A percentile compares a stretch with the other conserved stretches of the same genome.
Conservation (phyloP, 2,888 invertebrate species). For the Nasonovia ribisnigri region DNA sequence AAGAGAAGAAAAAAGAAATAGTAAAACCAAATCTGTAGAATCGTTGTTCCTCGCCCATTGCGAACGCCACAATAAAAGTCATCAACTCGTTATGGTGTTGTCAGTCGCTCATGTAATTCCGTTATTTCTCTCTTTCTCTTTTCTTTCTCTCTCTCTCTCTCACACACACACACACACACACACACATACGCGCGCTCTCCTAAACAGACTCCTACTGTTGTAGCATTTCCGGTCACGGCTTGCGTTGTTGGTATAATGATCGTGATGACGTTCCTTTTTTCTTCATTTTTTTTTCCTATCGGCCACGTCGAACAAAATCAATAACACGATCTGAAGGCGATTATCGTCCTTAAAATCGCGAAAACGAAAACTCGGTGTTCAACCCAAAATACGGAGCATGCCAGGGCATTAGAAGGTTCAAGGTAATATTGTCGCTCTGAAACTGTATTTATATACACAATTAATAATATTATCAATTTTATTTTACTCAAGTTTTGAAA, state of each 20-base stretch:
- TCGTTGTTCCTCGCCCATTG: not conserved
- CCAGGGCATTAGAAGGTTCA: not conserved
- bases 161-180: not conserved
- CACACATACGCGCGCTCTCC: not conserved
- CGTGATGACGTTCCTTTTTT: not conserved
- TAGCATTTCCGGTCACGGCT: slow-evolving; percentile 3
- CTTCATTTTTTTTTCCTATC: not conserved
- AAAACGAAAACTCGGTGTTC: not conserved
- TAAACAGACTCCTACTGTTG: not conserved
- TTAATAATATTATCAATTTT: not conserved
- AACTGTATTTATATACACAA: not conserved
- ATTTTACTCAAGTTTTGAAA: not conserved
- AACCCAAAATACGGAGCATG: not conserved
- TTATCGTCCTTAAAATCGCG: not conserved
- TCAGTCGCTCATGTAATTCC: slow-evolving; percentile 2
- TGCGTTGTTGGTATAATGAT: not conserved
- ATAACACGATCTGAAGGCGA: not conserved
- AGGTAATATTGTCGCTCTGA: not conserved
- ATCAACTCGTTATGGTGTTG: slow-evolving; percentile 32
- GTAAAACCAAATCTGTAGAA: not conserved
- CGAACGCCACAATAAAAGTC: slow-evolving; percentile 2
- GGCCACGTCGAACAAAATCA: not conserved
- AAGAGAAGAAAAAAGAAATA: not conserved
- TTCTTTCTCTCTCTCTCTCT: not conserved
- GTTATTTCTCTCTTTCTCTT: not conserved